Evolutionary conservation across 2,797 vertebrate species (phyloP).

Genomic region (Malurus splendens): DNA sequence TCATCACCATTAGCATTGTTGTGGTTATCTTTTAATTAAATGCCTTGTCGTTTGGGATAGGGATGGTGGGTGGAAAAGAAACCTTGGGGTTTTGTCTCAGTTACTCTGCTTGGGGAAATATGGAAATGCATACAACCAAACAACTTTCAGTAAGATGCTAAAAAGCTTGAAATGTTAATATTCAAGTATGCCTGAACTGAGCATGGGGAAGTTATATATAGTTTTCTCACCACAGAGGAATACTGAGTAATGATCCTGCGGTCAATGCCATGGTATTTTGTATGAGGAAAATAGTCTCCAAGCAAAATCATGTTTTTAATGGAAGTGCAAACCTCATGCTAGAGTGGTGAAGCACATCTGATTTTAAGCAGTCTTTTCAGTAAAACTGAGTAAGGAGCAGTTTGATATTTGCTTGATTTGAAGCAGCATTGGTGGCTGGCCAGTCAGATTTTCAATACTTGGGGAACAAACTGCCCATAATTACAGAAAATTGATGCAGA

Average conservation of each 20-base stretch:
- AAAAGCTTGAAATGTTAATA: not conserved
- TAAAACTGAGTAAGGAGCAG: constrained; percentile 2
- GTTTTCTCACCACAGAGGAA: not conserved
- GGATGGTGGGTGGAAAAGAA: constrained; percentile 34
- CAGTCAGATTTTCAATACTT: constrained; percentile 19
- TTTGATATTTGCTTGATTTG: constrained; percentile 32
- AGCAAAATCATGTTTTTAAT: not conserved
- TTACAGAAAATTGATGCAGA: constrained; percentile 26
- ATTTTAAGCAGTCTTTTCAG: constrained; percentile 26
- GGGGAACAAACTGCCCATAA: constrained; percentile 28
- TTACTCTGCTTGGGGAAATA: constrained; percentile 13
- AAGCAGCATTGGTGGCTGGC: constrained; percentile 21
- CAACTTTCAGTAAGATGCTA: not conserved
- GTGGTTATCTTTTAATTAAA: constrained; percentile 46
- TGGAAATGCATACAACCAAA: not conserved
- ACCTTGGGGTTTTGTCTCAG: constrained; percentile 2
- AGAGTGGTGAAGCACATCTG: not conserved
- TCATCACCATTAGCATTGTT: constrained; percentile 45
- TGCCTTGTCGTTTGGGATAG: constrained; percentile 28
- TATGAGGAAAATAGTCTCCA: not conserved
- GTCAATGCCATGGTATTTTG: not conserved
- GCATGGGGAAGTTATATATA: not conserved
- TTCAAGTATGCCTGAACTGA: not conserved
- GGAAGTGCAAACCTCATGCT: not conserved
- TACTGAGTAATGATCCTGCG: not conserved